Percentiles rank a stretch among this genome's conserved stretches.
These are phyloP conservation scores for Drosophila saltans DNA, from an alignment of 1,140 invertebrate genomes.

Conservation along the genomic window DNA sequence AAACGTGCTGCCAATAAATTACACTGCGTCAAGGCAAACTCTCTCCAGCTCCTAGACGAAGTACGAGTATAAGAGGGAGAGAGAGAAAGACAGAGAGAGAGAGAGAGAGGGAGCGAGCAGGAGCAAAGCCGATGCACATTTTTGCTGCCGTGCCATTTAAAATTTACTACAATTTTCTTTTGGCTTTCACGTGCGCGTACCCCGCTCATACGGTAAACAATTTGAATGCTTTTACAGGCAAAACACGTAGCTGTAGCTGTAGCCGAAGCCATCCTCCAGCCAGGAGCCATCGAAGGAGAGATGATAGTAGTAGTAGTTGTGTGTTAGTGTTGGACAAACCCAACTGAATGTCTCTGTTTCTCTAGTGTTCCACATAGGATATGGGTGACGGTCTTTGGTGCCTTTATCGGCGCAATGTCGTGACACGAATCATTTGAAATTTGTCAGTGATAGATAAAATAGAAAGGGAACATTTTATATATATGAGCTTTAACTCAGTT, in stretches of 20 bases:
- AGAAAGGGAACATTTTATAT: too few species aligned
- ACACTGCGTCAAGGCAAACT: slow-evolving; percentile 75
- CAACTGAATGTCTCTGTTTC: slow-evolving; percentile 31
- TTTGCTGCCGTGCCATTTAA: slow-evolving; percentile 79
- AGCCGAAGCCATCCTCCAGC: slow-evolving; percentile 34
- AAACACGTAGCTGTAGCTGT: slow-evolving; percentile 53
- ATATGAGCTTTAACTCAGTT: too few species aligned
- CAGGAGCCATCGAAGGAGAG: slow-evolving; percentile 16
- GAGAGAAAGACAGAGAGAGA: not conserved
- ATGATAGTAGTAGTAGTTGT: not conserved
- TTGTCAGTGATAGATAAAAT: not conserved
- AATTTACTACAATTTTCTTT: slow-evolving; percentile 82
- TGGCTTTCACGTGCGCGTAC: slow-evolving; percentile 71
- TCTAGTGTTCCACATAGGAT: not conserved
- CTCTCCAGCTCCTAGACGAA: slow-evolving; percentile 27
- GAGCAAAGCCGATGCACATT: slow-evolving; percentile 56
- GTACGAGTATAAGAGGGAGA: not conserved
- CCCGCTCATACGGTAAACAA: slow-evolving; percentile 78
- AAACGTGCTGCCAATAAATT: slow-evolving; percentile 82
- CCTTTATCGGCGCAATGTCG: slow-evolving; percentile 20
- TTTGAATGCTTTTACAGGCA: slow-evolving; percentile 79
- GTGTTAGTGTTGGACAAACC: slow-evolving; percentile 3
- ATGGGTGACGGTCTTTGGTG: not conserved
- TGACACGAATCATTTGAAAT: not conserved
- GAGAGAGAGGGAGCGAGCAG: not conserved